Evolutionary conservation across 1,140 invertebrate genomes (phyloP), one percentile per base, ranked within the genome.

Genomic region (Nephila pilipes): DNA sequence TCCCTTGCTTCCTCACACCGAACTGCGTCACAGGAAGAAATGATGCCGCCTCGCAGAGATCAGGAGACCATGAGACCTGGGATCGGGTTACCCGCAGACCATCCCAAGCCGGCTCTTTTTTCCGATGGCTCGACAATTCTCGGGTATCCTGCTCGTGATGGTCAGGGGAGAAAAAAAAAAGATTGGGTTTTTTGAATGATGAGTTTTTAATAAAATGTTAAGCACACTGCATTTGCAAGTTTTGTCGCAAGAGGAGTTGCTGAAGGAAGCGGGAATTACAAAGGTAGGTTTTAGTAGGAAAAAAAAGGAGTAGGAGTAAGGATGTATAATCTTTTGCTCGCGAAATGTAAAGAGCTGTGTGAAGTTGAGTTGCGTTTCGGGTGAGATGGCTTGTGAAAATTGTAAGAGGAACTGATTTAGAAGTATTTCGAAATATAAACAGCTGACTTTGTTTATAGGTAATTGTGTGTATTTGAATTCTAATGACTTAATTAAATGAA

Each of bases 21-120:
- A 69, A 88, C 87, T 88, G 87, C 87, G 87, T 88, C 87, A 88
- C 55, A 87, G 25, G 20, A 60, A 22, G 25, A 22, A 63, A 18
- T 38, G 87, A 75, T 38, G 88, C 32, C 32, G 32, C 69, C 29
- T 55, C 65, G 6, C 16, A n/a, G 22, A 69, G 63, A 89, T 14
- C n/a, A 14, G 14, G 25, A 63, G 60, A 63, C 60, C 60, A 55
- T 69, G 65, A 69, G 87, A 90, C 25, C 57, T 36, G 32, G 79
- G 69, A 91, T 91, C 89, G 79, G 55, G 89, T 91, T 91, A 83
- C 89, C 18, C 22, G 4, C 46, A n/a, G 81, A 22, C n/a, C 54
- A 55, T 85, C 25, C 46, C 36, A n/a, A 8, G 87, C 69, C 58
- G 60, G 69, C 69, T 69, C 65, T 55, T 80, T 58, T 90, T 75